These are phyloP conservation scores for Erethizon dorsatum DNA, from an alignment of 2,797 vertebrate species.

Conservation along the genomic window DNA sequence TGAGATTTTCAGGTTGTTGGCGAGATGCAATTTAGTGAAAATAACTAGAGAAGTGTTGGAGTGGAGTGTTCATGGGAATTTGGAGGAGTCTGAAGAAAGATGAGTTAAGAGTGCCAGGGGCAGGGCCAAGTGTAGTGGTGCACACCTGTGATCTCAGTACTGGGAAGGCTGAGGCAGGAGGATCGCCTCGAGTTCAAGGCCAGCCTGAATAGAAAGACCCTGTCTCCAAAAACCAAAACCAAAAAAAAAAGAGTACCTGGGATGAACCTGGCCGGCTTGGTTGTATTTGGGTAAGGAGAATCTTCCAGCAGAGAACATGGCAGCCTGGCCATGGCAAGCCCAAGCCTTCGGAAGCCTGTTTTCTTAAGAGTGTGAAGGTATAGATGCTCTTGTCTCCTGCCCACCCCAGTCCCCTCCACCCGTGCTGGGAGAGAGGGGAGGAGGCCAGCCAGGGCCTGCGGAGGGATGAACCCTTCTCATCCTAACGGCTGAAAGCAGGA, in stretches of 20 bases:
- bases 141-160: no score
- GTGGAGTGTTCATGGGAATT: not conserved
- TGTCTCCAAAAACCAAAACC: no score
- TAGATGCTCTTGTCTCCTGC: not conserved
- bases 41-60: not conserved
- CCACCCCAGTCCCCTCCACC: not conserved
- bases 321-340: not conserved
- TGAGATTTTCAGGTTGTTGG: not conserved
- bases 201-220: no score
- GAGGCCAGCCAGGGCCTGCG: not conserved
- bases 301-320: not conserved
- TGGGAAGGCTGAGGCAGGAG: no score
- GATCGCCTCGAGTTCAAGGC: no score
- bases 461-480: not conserved
- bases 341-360: not conserved
- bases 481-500: not conserved
- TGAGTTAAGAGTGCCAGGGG: not conserved
- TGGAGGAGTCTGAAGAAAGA: not conserved
- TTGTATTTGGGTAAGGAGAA: not conserved
- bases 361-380: not conserved
- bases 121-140: no score
- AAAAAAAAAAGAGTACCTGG: no score
- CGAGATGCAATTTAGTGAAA: not conserved
- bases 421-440: slow-evolving; percentile 15
- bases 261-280: not conserved